phyloP scores from a whole-genome alignment of 2,113 vertebrate species.

The Trogon melanurus region DNA sequence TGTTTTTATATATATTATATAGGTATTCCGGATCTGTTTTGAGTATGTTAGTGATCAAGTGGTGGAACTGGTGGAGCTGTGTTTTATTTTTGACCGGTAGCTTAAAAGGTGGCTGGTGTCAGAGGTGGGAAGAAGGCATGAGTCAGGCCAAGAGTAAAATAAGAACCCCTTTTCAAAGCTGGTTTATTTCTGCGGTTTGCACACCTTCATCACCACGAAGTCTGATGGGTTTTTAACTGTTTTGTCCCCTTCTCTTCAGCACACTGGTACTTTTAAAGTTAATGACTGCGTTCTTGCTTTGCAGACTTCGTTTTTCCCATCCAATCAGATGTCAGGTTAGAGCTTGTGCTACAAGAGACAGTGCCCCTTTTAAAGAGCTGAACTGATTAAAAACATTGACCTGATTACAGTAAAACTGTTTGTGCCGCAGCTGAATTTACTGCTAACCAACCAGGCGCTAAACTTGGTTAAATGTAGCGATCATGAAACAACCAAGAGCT shows the following conservation, averaged over 20 bases:
- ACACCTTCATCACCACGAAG: slow-evolving; percentile 56
- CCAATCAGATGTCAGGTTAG: slow-evolving; percentile 56
- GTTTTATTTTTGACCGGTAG: slow-evolving; percentile 60
- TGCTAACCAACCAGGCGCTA: slow-evolving; percentile 37
- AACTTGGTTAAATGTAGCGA: slow-evolving; percentile 11
- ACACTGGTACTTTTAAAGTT: slow-evolving; percentile 54
- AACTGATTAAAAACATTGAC: slow-evolving; percentile 67
- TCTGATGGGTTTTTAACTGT: neutral
- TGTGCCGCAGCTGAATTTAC: slow-evolving; percentile 53
- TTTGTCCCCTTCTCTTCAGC: neutral
- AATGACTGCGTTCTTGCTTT: slow-evolving; percentile 36
- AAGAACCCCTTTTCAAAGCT: slow-evolving; percentile 63
- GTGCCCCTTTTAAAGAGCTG: slow-evolving; percentile 63
- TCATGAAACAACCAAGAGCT: slow-evolving; percentile 8
- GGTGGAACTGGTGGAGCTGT: slow-evolving; percentile 65
- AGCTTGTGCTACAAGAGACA: slow-evolving; percentile 57
- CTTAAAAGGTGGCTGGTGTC: slow-evolving; percentile 63
- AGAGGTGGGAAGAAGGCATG: slow-evolving; percentile 52
- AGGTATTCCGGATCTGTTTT: slow-evolving; percentile 68
- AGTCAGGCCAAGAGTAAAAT: slow-evolving; percentile 61
- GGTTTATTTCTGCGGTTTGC: slow-evolving; percentile 63
- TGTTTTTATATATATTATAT: slow-evolving; percentile 72
- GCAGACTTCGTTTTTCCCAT: slow-evolving; percentile 53
- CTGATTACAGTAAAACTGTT: slow-evolving; percentile 59
- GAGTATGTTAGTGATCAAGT: slow-evolving; percentile 64